Evolutionary conservation across 2,888 invertebrate genomes (phyloP).

Genomic region (Amphimallon solstitiale): DNA sequence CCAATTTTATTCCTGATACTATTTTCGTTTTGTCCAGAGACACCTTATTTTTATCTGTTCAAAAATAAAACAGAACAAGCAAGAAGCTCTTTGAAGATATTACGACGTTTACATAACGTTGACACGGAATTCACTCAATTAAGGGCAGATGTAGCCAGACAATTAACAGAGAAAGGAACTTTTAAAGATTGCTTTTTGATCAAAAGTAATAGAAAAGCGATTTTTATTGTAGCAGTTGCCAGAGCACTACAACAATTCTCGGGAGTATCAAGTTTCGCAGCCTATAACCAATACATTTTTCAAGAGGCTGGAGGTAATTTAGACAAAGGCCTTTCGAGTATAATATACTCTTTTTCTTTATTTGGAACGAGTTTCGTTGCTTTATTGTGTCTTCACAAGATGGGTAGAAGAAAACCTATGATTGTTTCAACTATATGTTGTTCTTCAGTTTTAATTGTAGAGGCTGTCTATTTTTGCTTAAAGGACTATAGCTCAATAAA

Average conservation of each 20-base stretch:
- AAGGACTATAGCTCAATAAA: slow-evolving; percentile 42
- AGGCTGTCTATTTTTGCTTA: slow-evolving; percentile 49
- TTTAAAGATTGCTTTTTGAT: slow-evolving; percentile 52
- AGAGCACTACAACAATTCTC: slow-evolving; percentile 53
- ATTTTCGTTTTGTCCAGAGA: slow-evolving; percentile 70
- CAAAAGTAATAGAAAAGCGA: slow-evolving; percentile 53
- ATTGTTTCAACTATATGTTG: slow-evolving; percentile 45
- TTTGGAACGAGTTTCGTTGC: slow-evolving; percentile 29
- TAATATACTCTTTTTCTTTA: slow-evolving; percentile 49
- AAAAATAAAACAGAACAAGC: slow-evolving; percentile 52
- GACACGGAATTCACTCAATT: slow-evolving; percentile 49
- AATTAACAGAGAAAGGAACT: slow-evolving; percentile 52
- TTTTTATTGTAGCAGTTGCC: slow-evolving; percentile 48
- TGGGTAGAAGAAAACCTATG: slow-evolving; percentile 49
- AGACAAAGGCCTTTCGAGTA: slow-evolving; percentile 52
- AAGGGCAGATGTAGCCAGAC: slow-evolving; percentile 51
- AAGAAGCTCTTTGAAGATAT: slow-evolving; percentile 46
- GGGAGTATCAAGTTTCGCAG: slow-evolving; percentile 52
- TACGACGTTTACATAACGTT: slow-evolving; percentile 50
- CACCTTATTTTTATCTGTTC: slow-evolving; percentile 54
- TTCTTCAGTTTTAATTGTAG: slow-evolving; percentile 43
- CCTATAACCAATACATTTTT: slow-evolving; percentile 56
- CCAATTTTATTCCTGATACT: slow-evolving; percentile 40
- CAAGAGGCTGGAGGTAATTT: slow-evolving; percentile 54
- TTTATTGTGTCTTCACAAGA: slow-evolving; percentile 45